Base-by-base conservation (phyloP, 1,140 invertebrate species). In the Bacillus rossius region DNA sequence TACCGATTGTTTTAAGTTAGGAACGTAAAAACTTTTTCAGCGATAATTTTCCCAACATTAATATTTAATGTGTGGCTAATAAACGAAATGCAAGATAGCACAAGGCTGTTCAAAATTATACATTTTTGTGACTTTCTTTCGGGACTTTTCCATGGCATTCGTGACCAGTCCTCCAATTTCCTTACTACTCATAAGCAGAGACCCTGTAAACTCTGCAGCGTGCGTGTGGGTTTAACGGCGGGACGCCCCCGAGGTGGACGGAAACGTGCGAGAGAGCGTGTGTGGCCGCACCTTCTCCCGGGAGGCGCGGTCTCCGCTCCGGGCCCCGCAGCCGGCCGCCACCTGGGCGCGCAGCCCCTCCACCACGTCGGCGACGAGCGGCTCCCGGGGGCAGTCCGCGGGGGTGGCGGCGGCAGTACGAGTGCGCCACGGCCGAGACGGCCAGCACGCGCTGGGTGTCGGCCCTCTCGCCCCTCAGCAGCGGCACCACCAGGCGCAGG, bases 371-470 rank as follows among this genome's bases (percentile, higher is more conserved):
- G 22, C 20, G 47, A 49, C 47, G 20, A 26, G 47, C 20, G 20
- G 1, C 22, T 69, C 68, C 14, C 63, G 62, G 0, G 64, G 63
- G 61, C 83, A 85, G 19, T 77, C 63, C n/a, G n/a, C n/a, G n/a
- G 0, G 64, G 43, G 59, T 77, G 71, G 17, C 82, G 73, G 43
- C 73, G 78, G 65, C 88, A 90, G 64, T 81, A 91, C 0, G 86
- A 82, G 57, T 88, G 84, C 16, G 87, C 79, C 64, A 89, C 79
- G 0, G 87, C 79, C 0, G 87, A 84, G 16, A 87, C 81, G 22
- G 84, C 84, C 37, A 91, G 74, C 25, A 81, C 78, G 51, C 87
- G 79, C 20, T 84, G 80, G 22, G 82, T 77, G 25, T 87, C 80
- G 13, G 71, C 64, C 8, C 65, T 57, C 23, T 69, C 65, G 16